A percentile compares a stretch with the other conserved stretches of the same genome.
Evolutionary conservation across 2,888 invertebrate species (phyloP).

Genomic region (Philonicus albiceps): DNA sequence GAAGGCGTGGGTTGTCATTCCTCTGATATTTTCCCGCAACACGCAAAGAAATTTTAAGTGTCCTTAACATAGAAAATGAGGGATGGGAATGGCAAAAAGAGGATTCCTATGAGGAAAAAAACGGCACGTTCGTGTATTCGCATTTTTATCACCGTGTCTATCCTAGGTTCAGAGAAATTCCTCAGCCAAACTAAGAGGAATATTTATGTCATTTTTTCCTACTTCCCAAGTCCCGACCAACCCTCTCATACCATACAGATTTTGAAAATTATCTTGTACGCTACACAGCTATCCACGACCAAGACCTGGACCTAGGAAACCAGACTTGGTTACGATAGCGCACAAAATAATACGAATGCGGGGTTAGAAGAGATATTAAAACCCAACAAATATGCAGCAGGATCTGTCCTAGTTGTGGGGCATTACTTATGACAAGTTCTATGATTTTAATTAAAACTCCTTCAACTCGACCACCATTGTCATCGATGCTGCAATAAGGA

Average conservation of each 20-base stretch:
- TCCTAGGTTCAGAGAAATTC: not conserved
- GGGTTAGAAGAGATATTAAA: not conserved
- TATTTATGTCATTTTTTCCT: conserved; percentile 8
- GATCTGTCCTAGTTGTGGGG: not conserved
- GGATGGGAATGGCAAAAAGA: not conserved
- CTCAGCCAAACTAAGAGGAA: not conserved
- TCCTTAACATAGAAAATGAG: not conserved
- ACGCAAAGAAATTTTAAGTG: not conserved
- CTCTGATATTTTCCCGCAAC: not conserved
- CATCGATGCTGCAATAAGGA: not conserved
- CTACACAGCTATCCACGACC: not conserved
- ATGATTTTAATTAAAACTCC: conserved; percentile 35
- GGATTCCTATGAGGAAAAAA: not conserved
- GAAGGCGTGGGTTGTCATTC: not conserved
- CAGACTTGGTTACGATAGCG: not conserved
- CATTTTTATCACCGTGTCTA: not conserved
- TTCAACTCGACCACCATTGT: conserved; percentile 7
- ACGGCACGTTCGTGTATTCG: not conserved
- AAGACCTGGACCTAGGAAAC: not conserved
- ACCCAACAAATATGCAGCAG: conserved; percentile 15
- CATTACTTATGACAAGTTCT: conserved; percentile 27
- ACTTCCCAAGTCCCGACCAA: not conserved
- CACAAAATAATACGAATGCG: not conserved
- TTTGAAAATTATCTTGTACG: not conserved
- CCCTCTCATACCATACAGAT: not conserved